phyloP scores from a whole-genome alignment of 2,888 invertebrate species.

The Sesia bembeciformis region DNA sequence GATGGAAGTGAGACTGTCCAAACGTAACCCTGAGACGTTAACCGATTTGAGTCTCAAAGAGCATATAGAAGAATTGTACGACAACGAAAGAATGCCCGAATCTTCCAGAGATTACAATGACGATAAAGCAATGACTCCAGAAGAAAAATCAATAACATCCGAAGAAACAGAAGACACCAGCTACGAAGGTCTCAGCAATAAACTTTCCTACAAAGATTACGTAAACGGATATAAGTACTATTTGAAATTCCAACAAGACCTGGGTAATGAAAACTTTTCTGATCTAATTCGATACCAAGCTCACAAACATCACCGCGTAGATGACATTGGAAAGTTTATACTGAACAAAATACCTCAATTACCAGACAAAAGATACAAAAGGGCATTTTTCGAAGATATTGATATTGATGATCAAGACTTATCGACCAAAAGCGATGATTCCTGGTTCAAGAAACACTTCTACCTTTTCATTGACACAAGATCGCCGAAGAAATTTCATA shows the following conservation, averaged over 20 bases:
- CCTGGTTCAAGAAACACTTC: conserved; percentile 57
- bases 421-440: conserved; percentile 48
- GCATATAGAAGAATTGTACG: conserved; percentile 13
- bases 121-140: background rate
- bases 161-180: conserved; percentile 17
- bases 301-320: conserved; percentile 53
- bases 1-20: conserved; percentile 10
- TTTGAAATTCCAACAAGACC: conserved; percentile 44
- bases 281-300: conserved; percentile 51
- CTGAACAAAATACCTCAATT: conserved; percentile 44
- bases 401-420: conserved; percentile 35
- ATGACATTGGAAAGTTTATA: conserved; percentile 61
- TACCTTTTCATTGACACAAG: conserved; percentile 39
- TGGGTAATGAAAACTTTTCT: conserved; percentile 41
- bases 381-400: background rate
- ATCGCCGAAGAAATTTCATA: conserved; percentile 42
- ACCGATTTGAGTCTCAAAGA: conserved; percentile 18
- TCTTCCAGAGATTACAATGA: background rate
- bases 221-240: conserved; percentile 56
- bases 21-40: conserved; percentile 20
- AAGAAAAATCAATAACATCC: conserved; percentile 1
- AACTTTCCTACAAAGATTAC: conserved; percentile 46
- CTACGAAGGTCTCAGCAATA: conserved; percentile 32
- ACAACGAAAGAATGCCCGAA: conserved; percentile 12
- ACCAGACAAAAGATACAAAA: conserved; percentile 18